phyloP scores from a whole-genome alignment of 2,888 invertebrate genomes.

The Patella ulyssiponensis region DNA sequence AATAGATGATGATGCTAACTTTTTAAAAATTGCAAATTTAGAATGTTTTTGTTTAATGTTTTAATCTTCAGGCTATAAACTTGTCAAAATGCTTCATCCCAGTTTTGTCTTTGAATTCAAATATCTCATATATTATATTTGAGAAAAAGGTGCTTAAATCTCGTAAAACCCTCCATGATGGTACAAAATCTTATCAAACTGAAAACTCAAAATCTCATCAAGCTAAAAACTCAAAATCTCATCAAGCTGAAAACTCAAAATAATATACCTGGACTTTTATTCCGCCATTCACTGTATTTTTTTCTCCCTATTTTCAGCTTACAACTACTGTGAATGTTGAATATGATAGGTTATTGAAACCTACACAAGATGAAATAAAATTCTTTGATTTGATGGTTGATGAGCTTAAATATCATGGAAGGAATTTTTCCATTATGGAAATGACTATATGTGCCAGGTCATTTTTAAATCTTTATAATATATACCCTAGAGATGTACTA shows the following conservation, averaged over 20 bases:
- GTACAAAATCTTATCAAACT: background rate
- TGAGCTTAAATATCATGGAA: constrained; percentile 75
- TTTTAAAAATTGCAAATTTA: background rate
- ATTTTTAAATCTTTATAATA: no score
- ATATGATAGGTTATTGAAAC: constrained; percentile 49
- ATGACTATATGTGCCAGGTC: constrained; percentile 90
- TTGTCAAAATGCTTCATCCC: background rate
- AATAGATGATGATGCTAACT: background rate
- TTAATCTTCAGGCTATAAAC: background rate
- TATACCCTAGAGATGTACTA: no score
- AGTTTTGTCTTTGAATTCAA: background rate
- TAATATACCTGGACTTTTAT: background rate
- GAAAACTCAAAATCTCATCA: background rate
- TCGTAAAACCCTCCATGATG: no score
- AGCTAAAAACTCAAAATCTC: no score
- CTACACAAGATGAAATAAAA: constrained; percentile 34
- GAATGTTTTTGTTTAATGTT: no score
- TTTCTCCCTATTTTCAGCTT: constrained; percentile 74
- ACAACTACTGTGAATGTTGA: constrained; percentile 74
- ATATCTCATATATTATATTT: background rate
- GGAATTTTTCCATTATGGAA: constrained; percentile 89
- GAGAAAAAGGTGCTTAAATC: no score
- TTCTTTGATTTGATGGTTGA: constrained; percentile 82
- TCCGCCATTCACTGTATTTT: constrained; percentile 1
- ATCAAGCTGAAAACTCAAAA: background rate